Evolutionary conservation across 2,888 invertebrate species (phyloP), one percentile per base, ranked within the genome.

Genomic region (Drosophila demipolita): DNA sequence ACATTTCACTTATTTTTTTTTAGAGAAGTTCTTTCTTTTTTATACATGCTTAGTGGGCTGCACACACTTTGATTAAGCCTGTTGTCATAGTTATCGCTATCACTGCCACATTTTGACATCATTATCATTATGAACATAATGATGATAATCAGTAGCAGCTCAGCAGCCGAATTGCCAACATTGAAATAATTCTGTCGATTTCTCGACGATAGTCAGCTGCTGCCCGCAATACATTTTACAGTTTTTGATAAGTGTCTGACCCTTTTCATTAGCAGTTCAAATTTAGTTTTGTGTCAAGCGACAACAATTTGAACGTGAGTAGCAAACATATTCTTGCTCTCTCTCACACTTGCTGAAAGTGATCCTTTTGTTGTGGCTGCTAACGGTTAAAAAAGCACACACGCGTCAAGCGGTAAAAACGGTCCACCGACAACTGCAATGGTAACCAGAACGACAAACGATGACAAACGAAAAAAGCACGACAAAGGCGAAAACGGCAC

Each of bases 161-260:
- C 8, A 38, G 8, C 38, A 38, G 17, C 45, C 23, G 23, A 53
- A 9, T 45, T 42, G 38, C 38, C 50, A 63, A 23, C 48, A 58
- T 64, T 17, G 35, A 48, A 45, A 45, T 8, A 52, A 35, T 26
- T 38, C 15, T 38, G 57, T 45, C 49, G 38, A 73, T 59, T 62
- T 26, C 45, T 29, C 48, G 55, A 26, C 38, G 26, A 38, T 38
- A 29, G 45, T 45, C 23, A 26, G 45, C 45, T 20, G 23, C 23
- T 45, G 45, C 23, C 45, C 45, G 45, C 23, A 23, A 45, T 23
- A 66, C 59, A 78, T 20, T 26, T 49, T 53, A 59, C 55, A 60
- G 36, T 54, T 54, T 54, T 61, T 71, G 81, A 83, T 81, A 83
- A 81, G 76, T 83, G 50, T 73, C 67, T 81, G 80, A 80, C 76